Evolutionary conservation across 2,888 invertebrate species (phyloP).

Genomic region (Drosophila melanosoma): DNA sequence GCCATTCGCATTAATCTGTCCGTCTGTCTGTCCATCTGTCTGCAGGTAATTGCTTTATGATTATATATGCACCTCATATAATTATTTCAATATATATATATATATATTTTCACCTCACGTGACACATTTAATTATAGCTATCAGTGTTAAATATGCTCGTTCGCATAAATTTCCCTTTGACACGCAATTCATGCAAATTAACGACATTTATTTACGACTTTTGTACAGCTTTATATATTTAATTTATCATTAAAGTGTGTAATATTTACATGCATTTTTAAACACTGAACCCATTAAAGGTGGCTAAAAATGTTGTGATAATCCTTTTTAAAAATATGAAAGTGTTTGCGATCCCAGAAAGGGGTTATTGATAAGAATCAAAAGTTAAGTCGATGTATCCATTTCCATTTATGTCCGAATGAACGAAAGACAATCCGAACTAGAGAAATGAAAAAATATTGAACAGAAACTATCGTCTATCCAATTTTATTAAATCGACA

Average conservation of each 20-base stretch:
- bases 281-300: neutral
- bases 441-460: accelerated
- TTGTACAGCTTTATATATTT: neutral
- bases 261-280: neutral
- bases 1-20: slow-evolving; percentile 11
- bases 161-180: slow-evolving; percentile 50
- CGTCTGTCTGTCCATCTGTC: slow-evolving; percentile 3
- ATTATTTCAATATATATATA: slow-evolving; percentile 1
- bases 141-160: slow-evolving; percentile 32
- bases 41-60: slow-evolving; percentile 4
- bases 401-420: neutral
- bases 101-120: neutral
- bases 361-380: neutral
- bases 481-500: neutral
- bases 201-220: slow-evolving; percentile 34
- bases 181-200: slow-evolving; percentile 56
- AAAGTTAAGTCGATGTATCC: neutral
- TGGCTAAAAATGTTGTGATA: neutral
- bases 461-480: neutral
- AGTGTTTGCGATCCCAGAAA: neutral
- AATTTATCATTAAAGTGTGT: neutral
- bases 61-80: slow-evolving; percentile 7
- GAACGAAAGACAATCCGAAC: neutral
- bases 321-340: neutral
- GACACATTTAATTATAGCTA: slow-evolving; percentile 41